phyloP scores from a whole-genome alignment of 92 coral and sea anemone genomes.

The Heteractis magnifica region DNA sequence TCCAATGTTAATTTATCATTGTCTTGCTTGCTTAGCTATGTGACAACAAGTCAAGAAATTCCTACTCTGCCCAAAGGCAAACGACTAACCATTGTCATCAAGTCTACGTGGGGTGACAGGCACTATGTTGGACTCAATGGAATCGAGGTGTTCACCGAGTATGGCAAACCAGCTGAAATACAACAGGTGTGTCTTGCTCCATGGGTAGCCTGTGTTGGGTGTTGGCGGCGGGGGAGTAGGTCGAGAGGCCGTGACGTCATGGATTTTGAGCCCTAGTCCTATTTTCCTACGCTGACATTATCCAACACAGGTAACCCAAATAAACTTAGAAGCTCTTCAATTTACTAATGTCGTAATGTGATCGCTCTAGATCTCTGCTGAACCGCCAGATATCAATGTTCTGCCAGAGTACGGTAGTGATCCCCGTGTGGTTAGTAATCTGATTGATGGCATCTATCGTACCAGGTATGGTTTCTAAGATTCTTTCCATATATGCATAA shows the following conservation, averaged over 20 bases:
- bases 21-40: neutral
- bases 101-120: constrained; percentile 92
- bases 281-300: neutral
- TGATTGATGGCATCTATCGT: constrained; percentile 93
- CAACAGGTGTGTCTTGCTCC: constrained; percentile 51
- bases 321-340: neutral
- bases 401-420: constrained; percentile 92
- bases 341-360: neutral
- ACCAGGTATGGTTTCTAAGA: constrained; percentile 65
- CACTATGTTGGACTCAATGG: constrained; percentile 97
- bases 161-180: constrained; percentile 90
- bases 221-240: neutral
- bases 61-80: constrained; percentile 90
- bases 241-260: no score
- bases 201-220: neutral
- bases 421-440: constrained; percentile 93
- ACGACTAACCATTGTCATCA: constrained; percentile 70
- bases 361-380: constrained; percentile 75
- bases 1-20: no score
- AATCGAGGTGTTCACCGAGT: constrained; percentile 83
- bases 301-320: neutral
- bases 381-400: constrained; percentile 89
- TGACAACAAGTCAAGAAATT: constrained; percentile 58
- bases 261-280: neutral
- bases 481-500: no score